Base-by-base conservation (phyloP, 2,797 vertebrate genomes). In the Myripristis murdjan region DNA sequence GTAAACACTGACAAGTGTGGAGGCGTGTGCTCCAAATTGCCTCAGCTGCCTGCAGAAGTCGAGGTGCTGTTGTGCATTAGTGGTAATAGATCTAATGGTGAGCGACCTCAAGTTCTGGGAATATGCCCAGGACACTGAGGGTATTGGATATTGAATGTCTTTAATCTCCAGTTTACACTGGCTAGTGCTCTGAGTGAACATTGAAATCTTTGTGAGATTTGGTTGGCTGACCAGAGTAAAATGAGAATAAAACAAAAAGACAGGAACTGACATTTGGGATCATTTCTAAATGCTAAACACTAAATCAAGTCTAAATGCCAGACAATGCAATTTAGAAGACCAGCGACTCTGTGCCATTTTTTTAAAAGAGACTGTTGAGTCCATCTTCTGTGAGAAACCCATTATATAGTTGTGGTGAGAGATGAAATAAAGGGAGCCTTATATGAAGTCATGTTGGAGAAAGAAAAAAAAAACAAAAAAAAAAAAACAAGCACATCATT, bases 281-380 rank as follows among this genome's bases (percentile, higher is more conserved):
- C 15, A 54, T 68, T 61, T 52, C 57, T 52, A 67, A 70, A 73
- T 74, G 64, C 43, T 79, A 58, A 84, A 79, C 59, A 51, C 61
- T 79, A 33, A 31, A 47, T 74, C 35, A 75, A 61, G 56, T 71
- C 44, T 64, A 81, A 84, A 85, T 82, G 76, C 59, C 64, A 79
- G 54, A 47, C 53, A 58, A 60, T 79, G 37, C 70, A 22, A 84
- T 77, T 80, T 62, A 55, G 22, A 64, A 81, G 53, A 54, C 23
- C 73, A 64, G 54, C 39, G 33, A 8, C 37, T 61, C 14, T 56
- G 28, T 43, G 61, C 28, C 26, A 8, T 54, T 39, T 64, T 54
- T 20, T 59, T 20, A 64, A 71, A 26, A 10, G 47, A 28, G 41
- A 53, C 49, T 52, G 26, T 16, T 8, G 28, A 66, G 16, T 22